Percentiles rank a stretch among this genome's conserved stretches.
Conservation (phyloP, 2,113 vertebrate genomes). For the Periophthalmus modestus region DNA sequence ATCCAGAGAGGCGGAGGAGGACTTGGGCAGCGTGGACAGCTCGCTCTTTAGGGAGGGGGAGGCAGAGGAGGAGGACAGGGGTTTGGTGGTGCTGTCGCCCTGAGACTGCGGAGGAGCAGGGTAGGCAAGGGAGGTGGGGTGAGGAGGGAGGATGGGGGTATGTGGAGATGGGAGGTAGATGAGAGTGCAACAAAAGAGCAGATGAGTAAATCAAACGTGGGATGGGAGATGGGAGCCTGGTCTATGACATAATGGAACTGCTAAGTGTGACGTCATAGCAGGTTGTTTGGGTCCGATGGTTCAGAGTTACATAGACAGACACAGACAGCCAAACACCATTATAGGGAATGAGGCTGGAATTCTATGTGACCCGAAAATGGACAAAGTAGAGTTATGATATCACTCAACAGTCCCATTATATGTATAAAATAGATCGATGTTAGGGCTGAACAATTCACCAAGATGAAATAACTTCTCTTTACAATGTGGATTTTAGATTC, state of each 20-base stretch:
- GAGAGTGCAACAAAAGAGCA: conserved; percentile 29
- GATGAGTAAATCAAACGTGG: conserved; percentile 33
- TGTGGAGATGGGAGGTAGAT: conserved; percentile 27
- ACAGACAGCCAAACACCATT: too few relatives aligned
- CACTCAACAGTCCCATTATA: too few relatives aligned
- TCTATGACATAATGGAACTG: not conserved
- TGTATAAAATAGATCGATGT: too few relatives aligned
- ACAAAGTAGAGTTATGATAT: too few relatives aligned
- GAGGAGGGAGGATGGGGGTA: not conserved
- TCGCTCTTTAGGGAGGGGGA: conserved; percentile 85
- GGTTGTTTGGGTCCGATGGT: too few relatives aligned
- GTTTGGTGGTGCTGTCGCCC: conserved; percentile 85
- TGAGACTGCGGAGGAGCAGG: conserved; percentile 82
- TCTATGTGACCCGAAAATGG: too few relatives aligned
- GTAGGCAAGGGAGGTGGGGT: conserved; percentile 6
- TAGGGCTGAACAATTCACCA: too few relatives aligned
- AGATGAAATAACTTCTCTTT: too few relatives aligned
- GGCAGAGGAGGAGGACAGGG: conserved; percentile 84
- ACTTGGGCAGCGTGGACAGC: conserved; percentile 81
- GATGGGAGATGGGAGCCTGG: conserved; percentile 30
- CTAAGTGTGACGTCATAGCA: too few relatives aligned
- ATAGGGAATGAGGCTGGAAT: too few relatives aligned
- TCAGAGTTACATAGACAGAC: too few relatives aligned
- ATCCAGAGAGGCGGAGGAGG: conserved; percentile 86
- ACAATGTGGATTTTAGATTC: too few relatives aligned